Evolutionary conservation across 2,113 vertebrate genomes (phyloP), one percentile per base, ranked within the genome.

Genomic region (Grammomys dolichurus): DNA sequence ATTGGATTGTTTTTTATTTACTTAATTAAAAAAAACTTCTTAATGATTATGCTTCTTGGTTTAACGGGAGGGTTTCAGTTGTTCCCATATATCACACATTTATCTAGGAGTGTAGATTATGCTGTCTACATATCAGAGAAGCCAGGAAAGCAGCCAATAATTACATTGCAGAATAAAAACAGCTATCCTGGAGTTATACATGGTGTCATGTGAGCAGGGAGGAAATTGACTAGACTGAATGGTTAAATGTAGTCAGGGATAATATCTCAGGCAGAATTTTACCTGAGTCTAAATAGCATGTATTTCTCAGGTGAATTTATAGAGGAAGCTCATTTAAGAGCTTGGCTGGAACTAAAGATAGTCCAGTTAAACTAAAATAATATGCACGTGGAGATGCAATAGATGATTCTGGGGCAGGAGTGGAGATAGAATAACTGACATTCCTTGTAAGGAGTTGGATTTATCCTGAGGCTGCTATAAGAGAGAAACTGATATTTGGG

Each of bases 191-290:
- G 87, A 65, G 12, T 3, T 20, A 3, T 7, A n/a, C 11, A 60
- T 40, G 1, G 0, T 9, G 0, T 24, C 24, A 26, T 26, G 5
- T 60, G 69, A 77, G 24, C 3, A 1, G 1, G 10, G 24, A 33
- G 9, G 8, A 92, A n/a, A 3, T 6, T 26, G 22, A 36, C 31
- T 33, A 13, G 36, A 28, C 33, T 3, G 12, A 5, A 56, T 73
- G 26, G 13, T 36, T 31, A 1, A 0, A 4, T 3, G 20, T 48
- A 28, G 33, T 36, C 48, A 36, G 11, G 33, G 1, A 56, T 24
- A 36, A 28, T 46, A 69, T 75, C 43, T 86, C 60, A 88, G 51
- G 31, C 10, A 73, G 72, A 54, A 5, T 60, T 81, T 7, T 26
- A 87, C 36, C 69, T 40, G 60, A 70, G 5, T 46, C 60, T 76